Evolutionary conservation across 1,140 invertebrate species (phyloP), one percentile per base, ranked within the genome.

Genomic region (Oncopodura yosiiana): DNA sequence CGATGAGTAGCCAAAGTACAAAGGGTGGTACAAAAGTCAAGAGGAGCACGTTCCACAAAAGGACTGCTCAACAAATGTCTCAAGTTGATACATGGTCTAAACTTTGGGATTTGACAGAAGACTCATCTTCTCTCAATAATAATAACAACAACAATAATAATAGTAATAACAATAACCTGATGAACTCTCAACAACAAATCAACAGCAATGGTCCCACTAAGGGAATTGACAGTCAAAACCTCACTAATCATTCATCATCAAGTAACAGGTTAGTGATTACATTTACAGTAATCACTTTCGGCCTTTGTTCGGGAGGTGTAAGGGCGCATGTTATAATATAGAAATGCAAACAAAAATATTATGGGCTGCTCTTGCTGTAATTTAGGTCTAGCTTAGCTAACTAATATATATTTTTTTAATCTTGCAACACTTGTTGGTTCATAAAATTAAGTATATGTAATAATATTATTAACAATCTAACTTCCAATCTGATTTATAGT

Each of bases 11-110:
- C 52, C 45, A 54, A 34, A 61, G 62, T 57, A 58, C 62, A 56
- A 63, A 63, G 32, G 56, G 61, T 42, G 49, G 56, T 57, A 34
- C 58, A 53, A 63, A 61, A 42, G 27, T 56, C 18, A 63, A 55
- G 39, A 56, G 44, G 49, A 60, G 53, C 38, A 53, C 55, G 29
- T 63, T 61, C 50, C 62, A 63, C 42, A 63, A 59, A 43, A 48
- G 62, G 44, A 58, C 34, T 44, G 14, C 32, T 37, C 57, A 53
- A 37, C 54, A 56, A 49, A 26, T 50, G 29, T 41, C 53, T 42
- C 52, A 42, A 41, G 42, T 45, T 29, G 52, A 60, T 18, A 45
- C 27, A 27, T 59, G 56, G 62, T 44, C 51, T 14, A 56, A 56
- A 23, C 32, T 60, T 29, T 63, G 62, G 58, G 53, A 57, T 37